phyloP scores from a whole-genome alignment of 1,140 invertebrate genomes.

The Panagrolaimus sp. region DNA sequence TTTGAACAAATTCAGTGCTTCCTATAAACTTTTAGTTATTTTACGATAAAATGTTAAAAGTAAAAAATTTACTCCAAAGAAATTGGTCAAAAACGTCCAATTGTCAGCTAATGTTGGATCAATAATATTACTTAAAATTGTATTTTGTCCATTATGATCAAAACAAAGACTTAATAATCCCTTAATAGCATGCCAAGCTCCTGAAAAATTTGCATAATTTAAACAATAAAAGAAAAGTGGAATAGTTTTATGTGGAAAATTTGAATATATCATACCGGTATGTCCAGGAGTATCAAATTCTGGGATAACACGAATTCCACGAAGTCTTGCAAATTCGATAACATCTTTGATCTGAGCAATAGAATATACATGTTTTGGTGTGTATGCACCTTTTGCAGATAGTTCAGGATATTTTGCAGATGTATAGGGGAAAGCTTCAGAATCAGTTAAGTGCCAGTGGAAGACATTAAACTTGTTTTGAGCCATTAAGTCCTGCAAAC shows the following conservation, averaged over 20 bases:
- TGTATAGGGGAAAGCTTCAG: conserved; percentile 65
- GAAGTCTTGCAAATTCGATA: conserved; percentile 70
- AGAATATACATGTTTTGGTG: conserved; percentile 69
- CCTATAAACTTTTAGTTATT: conserved; percentile 14
- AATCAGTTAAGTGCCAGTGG: conserved; percentile 68
- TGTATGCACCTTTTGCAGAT: conserved; percentile 66
- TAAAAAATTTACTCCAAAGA: conserved; percentile 61
- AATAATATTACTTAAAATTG: conserved; percentile 67
- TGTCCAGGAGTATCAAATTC: conserved; percentile 87
- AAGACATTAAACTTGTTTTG: conserved; percentile 63
- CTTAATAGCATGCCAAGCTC: conserved; percentile 21
- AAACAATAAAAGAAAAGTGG: conserved; percentile 65
- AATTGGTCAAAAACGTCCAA: conserved; percentile 67
- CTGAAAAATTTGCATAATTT: conserved; percentile 17
- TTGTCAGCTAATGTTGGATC: conserved; percentile 67
- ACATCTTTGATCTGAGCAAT: conserved; percentile 66
- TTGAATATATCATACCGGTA: too few species aligned
- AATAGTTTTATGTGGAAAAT: conserved; percentile 79
- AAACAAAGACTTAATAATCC: conserved; percentile 70
- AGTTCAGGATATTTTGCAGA: conserved; percentile 62
- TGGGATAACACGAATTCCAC: conserved; percentile 78
- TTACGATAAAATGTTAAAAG: too few species aligned
- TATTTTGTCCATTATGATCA: conserved; percentile 37
- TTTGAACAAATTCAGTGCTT: conserved; percentile 68
- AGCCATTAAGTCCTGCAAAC: conserved; percentile 37